Evolutionary conservation across 2,888 invertebrate genomes (phyloP).

Genomic region (Syrphus vitripennis): DNA sequence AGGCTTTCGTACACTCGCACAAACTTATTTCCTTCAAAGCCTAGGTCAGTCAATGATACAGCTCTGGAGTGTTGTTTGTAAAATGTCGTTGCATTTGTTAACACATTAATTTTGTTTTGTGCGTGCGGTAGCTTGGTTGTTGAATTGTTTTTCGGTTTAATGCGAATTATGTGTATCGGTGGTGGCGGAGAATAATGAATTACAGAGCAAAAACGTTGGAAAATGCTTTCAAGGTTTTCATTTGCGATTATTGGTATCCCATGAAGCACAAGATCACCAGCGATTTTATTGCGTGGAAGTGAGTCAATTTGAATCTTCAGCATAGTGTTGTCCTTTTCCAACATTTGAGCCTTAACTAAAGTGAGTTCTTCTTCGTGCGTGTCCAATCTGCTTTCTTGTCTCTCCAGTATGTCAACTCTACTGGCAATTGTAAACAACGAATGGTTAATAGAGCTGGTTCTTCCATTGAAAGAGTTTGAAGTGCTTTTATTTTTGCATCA

Average conservation of each 20-base stretch:
- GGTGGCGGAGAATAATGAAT: too few species aligned
- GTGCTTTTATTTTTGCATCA: too few species aligned
- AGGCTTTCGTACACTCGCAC: too few species aligned
- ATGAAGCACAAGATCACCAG: not conserved
- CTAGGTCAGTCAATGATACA: not conserved
- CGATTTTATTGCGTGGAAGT: not conserved
- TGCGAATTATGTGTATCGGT: not conserved
- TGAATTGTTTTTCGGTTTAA: not conserved
- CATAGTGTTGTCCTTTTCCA: not conserved
- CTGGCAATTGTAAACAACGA: not conserved
- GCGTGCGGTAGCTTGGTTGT: not conserved
- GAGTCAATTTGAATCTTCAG: not conserved
- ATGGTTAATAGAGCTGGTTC: not conserved
- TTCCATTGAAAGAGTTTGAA: too few species aligned
- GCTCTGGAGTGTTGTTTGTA: not conserved
- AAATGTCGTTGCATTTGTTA: not conserved
- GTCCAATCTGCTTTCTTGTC: not conserved
- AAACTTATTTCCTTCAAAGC: too few species aligned
- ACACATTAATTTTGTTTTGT: not conserved
- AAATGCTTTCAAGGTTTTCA: too few species aligned
- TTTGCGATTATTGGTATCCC: too few species aligned
- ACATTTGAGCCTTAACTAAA: not conserved
- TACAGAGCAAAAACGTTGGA: too few species aligned
- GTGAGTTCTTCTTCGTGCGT: too few species aligned
- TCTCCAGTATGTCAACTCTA: not conserved